Percentiles rank a stretch among this genome's conserved stretches.
These are phyloP conservation scores for Lithodes maja DNA, from an alignment of 2,888 invertebrate species.

Conservation along the genomic window DNA sequence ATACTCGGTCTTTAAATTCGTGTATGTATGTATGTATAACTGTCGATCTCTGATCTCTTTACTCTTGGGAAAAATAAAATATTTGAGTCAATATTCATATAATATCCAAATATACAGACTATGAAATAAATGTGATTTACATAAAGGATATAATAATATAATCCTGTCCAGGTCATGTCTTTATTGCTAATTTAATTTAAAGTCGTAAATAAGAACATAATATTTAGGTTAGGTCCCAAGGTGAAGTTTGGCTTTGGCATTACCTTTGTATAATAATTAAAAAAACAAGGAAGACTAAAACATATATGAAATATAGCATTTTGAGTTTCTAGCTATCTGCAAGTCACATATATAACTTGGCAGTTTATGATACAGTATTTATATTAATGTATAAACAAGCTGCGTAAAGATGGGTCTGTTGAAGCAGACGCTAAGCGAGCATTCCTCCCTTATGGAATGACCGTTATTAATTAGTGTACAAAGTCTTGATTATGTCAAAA, in stretches of 20 bases:
- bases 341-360: slow-evolving; percentile 54
- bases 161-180: slow-evolving; percentile 57
- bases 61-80: too few species aligned
- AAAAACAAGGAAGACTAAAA: slow-evolving; percentile 56
- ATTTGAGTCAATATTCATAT: too few species aligned
- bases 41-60: too few species aligned
- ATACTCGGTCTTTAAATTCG: too few species aligned
- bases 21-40: too few species aligned
- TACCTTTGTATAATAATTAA: slow-evolving; percentile 50
- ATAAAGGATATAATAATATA: too few species aligned
- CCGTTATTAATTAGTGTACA: slow-evolving; percentile 37
- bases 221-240: slow-evolving; percentile 43
- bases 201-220: slow-evolving; percentile 53
- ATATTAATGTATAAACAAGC: slow-evolving; percentile 47
- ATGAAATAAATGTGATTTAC: too few species aligned
- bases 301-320: slow-evolving; percentile 44
- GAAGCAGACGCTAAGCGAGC: slow-evolving; percentile 34
- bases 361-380: slow-evolving; percentile 44
- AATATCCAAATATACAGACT: too few species aligned
- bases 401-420: slow-evolving; percentile 31
- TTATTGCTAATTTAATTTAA: slow-evolving; percentile 57
- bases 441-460: slow-evolving; percentile 47
- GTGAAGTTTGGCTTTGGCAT: slow-evolving; percentile 57
- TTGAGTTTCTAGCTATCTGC: slow-evolving; percentile 42
- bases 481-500: slow-evolving; percentile 52